Base-by-base conservation (phyloP, 2,888 invertebrate species). In the Nebria brevicollis region DNA sequence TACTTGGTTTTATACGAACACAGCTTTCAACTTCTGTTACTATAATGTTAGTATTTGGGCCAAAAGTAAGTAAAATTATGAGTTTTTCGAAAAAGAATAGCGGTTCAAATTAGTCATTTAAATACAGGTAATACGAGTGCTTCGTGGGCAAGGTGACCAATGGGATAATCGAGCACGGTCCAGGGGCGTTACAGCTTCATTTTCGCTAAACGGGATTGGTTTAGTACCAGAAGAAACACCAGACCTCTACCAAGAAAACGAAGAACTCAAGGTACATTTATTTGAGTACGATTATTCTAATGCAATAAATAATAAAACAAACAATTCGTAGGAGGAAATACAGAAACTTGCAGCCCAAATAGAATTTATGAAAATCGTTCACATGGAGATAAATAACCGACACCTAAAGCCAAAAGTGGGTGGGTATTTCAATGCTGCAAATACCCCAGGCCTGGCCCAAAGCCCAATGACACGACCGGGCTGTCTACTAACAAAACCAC, bases 311-410 rank as follows among this genome's bases (percentile, higher is more conserved):
- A 54, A 75, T 15, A 65, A 11, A 26, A 66, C 8, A 2, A 73
- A 41, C 20, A 73, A 5, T 7, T 34, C 83, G 87, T 87, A 96
- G 96, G 97, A 97, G 88, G 96, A 97, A 90, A 94, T 97, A 54
- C 97, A 97, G 86, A 97, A 96, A 88, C 90, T 97, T 83, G 97
- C 97, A 0, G 95, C 96, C 34, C 96, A 97, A 89, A 96, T 97
- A 85, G 97, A 97, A 89, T 96, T 96, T 89, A 96, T 97, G 96
- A 96, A 96, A 90, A 96, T 96, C 88, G 96, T 97, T 25, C 95
- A 96, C 87, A 97, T 97, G 97, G 96, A 96, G 89, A 94, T 96
- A 91, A 95, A 97, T 90, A 97, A 97, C 89, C 92, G 96, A 6
- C 97, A 97, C 88, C 90, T 97, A 84, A 95, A 96, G 85, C 96